phyloP scores from a whole-genome alignment of 2,888 invertebrate genomes.

The Portevinia maculata region DNA sequence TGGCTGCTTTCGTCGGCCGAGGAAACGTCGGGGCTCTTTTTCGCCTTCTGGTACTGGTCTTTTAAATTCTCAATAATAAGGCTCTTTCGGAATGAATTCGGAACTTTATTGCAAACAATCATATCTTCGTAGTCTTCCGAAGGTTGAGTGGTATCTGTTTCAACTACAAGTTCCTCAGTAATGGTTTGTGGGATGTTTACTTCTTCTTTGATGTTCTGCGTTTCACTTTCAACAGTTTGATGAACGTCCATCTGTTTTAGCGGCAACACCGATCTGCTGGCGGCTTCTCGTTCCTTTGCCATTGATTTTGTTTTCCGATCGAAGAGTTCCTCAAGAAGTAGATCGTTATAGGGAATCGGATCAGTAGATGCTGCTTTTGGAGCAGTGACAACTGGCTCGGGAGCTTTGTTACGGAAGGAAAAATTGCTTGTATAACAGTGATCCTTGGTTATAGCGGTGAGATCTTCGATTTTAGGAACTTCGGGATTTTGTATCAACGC shows the following conservation, averaged over 20 bases:
- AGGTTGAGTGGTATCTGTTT: neutral
- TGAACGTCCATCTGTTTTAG: neutral
- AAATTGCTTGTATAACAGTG: neutral
- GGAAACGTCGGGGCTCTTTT: conserved; percentile 3
- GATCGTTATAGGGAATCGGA: conserved; percentile 19
- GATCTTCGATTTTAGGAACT: too few relatives aligned
- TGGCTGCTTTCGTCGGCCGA: conserved; percentile 15
- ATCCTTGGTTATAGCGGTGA: neutral
- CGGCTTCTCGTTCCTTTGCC: conserved; percentile 25
- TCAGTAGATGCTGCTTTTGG: neutral
- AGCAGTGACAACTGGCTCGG: neutral
- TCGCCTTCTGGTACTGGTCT: conserved; percentile 53
- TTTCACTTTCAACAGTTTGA: neutral
- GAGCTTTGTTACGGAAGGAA: neutral
- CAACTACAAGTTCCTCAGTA: too few relatives aligned
- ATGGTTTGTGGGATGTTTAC: neutral
- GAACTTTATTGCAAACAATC: conserved; percentile 10
- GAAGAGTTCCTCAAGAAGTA: conserved; percentile 39
- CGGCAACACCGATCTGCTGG: neutral
- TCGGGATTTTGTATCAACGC: neutral
- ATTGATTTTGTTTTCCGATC: conserved; percentile 58
- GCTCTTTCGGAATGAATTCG: conserved; percentile 5
- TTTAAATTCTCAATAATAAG: conserved; percentile 35
- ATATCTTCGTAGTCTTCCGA: conserved; percentile 36
- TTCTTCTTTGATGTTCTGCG: too few relatives aligned